These are phyloP conservation scores for Thysanoteuthis rhombus DNA, from an alignment of 2,888 invertebrate genomes.

Conservation along the genomic window DNA sequence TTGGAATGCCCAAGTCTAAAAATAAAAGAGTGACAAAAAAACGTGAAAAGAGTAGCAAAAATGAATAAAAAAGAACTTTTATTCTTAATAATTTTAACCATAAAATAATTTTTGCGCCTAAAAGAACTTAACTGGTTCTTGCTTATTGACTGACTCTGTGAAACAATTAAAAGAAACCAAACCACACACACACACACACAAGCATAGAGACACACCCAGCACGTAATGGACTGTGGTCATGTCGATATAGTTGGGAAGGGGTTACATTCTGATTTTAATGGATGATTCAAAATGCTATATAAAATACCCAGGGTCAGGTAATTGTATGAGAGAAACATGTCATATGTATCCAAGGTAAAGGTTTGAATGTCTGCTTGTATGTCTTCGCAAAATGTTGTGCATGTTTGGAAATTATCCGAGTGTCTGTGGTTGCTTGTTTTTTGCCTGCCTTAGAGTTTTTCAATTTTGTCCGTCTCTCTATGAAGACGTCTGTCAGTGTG, in stretches of 20 bases:
- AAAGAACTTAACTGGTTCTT: not conserved
- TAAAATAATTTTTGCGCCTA: not conserved
- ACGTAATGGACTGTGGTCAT: slow-evolving; percentile 1
- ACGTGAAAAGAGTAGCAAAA: not conserved
- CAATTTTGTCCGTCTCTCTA: not conserved
- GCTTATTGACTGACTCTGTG: not conserved
- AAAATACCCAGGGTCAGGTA: not conserved
- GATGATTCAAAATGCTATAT: not conserved
- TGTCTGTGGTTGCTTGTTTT: not conserved
- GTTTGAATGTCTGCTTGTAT: not conserved
- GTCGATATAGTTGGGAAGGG: not conserved
- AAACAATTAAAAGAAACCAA: not conserved
- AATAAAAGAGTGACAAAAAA: not conserved
- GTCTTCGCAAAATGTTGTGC: not conserved
- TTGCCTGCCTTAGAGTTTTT: not conserved
- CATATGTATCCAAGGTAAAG: not conserved
- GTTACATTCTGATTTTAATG: not conserved
- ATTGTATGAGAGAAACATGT: not conserved
- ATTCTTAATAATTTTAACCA: not conserved
- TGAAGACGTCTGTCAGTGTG: not conserved
- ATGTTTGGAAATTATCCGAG: not conserved
- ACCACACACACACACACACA: not conserved
- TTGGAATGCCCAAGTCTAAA: not conserved
- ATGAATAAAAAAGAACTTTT: not conserved
- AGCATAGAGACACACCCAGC: not conserved